These are phyloP conservation scores for Perdix hodgsoniae DNA, from an alignment of 2,797 vertebrate genomes.

Conservation along the genomic window DNA sequence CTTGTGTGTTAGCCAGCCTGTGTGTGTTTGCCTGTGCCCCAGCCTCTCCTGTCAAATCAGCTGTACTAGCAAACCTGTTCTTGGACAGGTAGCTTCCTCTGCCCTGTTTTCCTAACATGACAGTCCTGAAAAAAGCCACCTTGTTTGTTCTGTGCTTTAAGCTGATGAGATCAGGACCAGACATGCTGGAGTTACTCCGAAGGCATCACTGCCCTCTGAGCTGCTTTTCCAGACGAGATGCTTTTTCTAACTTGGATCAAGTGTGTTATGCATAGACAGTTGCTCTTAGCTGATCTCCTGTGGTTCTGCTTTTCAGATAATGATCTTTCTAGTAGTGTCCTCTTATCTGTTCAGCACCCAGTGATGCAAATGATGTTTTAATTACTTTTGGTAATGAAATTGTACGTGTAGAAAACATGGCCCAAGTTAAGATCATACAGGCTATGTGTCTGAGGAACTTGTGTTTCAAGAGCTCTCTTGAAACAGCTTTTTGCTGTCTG, in stretches of 20 bases:
- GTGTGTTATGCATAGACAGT: neutral
- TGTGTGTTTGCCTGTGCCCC: rapidly evolving
- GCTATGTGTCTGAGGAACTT: neutral
- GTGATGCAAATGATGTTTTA: neutral
- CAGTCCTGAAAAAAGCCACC: neutral
- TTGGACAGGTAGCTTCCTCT: neutral
- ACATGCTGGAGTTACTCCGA: neutral
- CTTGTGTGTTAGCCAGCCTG: neutral
- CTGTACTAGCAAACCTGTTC: neutral
- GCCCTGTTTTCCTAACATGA: neutral
- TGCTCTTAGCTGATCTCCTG: neutral
- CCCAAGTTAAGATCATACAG: neutral
- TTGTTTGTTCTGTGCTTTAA: neutral
- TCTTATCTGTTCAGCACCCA: neutral
- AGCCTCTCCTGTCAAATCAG: neutral
- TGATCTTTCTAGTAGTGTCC: neutral
- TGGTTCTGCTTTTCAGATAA: neutral
- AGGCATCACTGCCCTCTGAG: neutral
- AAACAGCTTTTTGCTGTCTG: neutral
- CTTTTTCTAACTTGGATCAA: neutral
- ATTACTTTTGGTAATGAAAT: neutral
- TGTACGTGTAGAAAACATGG: neutral
- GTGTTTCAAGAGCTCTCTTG: neutral
- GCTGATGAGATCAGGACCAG: neutral
- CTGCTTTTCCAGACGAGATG: neutral